Conservation (phyloP, 1,140 invertebrate genomes). For the Apis dorsata region DNA sequence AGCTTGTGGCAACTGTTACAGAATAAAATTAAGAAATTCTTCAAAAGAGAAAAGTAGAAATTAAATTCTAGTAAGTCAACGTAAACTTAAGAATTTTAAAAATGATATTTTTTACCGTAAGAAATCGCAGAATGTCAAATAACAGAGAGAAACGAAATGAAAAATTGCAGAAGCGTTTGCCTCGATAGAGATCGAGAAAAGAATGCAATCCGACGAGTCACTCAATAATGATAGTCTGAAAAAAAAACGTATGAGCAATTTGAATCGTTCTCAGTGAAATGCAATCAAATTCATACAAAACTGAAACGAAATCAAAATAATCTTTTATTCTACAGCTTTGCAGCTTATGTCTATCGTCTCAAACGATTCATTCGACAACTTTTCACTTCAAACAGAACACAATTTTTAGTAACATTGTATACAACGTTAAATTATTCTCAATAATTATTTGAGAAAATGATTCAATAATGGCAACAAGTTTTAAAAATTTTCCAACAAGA, state of each 20-base stretch:
- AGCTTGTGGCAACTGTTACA: neutral
- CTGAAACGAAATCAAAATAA: conserved; percentile 1
- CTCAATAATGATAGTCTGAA: neutral
- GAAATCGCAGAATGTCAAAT: neutral
- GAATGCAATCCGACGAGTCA: neutral
- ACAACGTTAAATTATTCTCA: neutral
- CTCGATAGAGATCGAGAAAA: neutral
- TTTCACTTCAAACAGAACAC: neutral
- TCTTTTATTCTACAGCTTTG: neutral
- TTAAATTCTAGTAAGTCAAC: too few relatives aligned
- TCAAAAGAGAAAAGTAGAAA: neutral
- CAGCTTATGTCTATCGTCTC: neutral
- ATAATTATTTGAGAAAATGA: neutral
- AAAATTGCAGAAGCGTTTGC: neutral
- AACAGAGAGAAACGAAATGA: neutral
- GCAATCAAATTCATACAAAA: conserved; percentile 3
- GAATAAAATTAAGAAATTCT: neutral
- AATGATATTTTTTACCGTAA: too few relatives aligned
- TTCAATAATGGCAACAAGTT: neutral
- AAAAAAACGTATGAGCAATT: neutral
- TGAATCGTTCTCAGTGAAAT: neutral
- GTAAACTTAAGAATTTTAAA: too few relatives aligned
- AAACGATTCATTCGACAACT: neutral
- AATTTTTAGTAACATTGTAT: neutral
- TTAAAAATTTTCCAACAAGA: neutral